Percentiles rank a stretch among this genome's conserved stretches.
These are phyloP conservation scores for Plagodis pulveraria DNA, from an alignment of 2,888 invertebrate species.

Conservation along the genomic window DNA sequence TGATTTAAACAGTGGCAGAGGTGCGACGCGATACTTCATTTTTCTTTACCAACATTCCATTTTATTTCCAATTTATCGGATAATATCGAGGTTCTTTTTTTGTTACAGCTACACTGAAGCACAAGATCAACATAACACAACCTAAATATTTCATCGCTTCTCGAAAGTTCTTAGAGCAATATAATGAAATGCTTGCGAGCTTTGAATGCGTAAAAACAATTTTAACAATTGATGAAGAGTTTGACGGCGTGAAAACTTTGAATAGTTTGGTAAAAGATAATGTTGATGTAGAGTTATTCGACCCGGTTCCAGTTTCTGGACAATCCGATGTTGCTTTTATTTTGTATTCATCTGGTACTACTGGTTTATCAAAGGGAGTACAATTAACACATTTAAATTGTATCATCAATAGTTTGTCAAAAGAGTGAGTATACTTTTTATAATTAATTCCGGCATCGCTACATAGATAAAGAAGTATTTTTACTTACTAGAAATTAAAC, in stretches of 20 bases:
- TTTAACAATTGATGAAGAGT: conserved; percentile 54
- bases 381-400: conserved; percentile 86
- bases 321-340: conserved; percentile 66
- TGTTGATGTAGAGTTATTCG: conserved; percentile 56
- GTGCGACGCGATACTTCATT: conserved; percentile 47
- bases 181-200: conserved; percentile 52
- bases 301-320: conserved; percentile 76
- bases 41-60: conserved; percentile 29
- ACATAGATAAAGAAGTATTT: too few species aligned
- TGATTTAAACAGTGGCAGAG: conserved; percentile 58
- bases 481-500: too few species aligned
- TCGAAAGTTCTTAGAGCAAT: conserved; percentile 70
- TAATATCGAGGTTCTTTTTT: conserved; percentile 6
- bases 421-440: conserved; percentile 56
- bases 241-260: conserved; percentile 44
- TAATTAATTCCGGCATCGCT: too few species aligned
- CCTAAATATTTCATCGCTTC: conserved; percentile 88
- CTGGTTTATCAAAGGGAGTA: conserved; percentile 88
- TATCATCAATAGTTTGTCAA: conserved; percentile 60
- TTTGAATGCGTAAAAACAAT: conserved; percentile 56
- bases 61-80: conserved; percentile 15
- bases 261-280: conserved; percentile 48
- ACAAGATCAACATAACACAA: conserved; percentile 86
- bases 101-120: conserved; percentile 85
- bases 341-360: conserved; percentile 89